Evolutionary conservation across 2,888 invertebrate genomes (phyloP), one percentile per base, ranked within the genome.

Genomic region (Deilephila porcellus): DNA sequence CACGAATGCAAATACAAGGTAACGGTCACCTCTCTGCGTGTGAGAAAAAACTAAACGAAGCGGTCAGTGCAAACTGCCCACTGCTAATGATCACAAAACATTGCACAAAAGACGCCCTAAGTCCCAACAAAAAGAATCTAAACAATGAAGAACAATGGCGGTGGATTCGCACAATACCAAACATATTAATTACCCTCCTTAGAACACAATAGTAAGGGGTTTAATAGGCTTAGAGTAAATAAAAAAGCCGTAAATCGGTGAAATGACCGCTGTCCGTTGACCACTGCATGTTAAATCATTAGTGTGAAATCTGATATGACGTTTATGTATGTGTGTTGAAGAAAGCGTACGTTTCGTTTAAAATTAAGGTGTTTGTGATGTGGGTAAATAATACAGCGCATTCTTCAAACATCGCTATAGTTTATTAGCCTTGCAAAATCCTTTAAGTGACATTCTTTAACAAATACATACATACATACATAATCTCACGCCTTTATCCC

Each of bases 141-240:
- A 88, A 90, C 86, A 87, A 82, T 79, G 82, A 85, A 84, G 92
- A 89, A 94, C 94, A 93, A 93, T 88, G 86, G 81, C 79, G 81
- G 77, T 84, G 86, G 88, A 90, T 92, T 91, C 82, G 91, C 93
- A 94, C 92, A 94, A 94, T 92, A 82, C 88, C 79, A 79, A 82
- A 88, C 86, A 88, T 93, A 94, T 94, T 94, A 94, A 94, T 94
- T 94, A 94, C 93, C 93, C 91, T 89, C 85, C 87, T 90, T 85
- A 85, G 89, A 82, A 83, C 79, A 75, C 80, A 91, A 91, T 85
- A 78, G 87, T 88, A 90, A 87, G 67, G 93, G 93, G 93, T 94
- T 93, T 93, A 93, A 93, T 93, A 93, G 89, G 92, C 90, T 93
- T 91, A 89, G 81, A 88, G 91, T 92, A 93, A 93, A 94, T 93